Percentiles rank a stretch among this genome's conserved stretches.
Evolutionary conservation across 2,113 vertebrate species (phyloP).

Genomic region (Salminus brasiliensis): DNA sequence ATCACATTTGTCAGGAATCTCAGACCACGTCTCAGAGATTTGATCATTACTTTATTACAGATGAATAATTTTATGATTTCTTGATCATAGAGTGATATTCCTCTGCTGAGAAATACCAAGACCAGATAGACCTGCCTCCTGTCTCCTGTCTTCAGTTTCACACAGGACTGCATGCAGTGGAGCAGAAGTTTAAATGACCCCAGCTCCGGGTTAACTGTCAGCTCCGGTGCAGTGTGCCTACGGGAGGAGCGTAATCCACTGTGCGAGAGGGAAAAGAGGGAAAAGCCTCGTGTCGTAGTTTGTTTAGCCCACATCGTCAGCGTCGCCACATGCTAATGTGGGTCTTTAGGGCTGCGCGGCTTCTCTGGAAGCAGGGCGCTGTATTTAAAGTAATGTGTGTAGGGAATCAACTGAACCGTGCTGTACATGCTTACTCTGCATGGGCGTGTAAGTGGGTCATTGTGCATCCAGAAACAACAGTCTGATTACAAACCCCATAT

Average conservation of each 20-base stretch:
- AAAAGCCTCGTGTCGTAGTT: not conserved
- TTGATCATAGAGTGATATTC: no score
- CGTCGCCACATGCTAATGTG: slow-evolving; percentile 3
- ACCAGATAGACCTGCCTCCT: no score
- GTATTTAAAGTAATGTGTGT: not conserved
- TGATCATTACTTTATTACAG: no score
- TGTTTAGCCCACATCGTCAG: not conserved
- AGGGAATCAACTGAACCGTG: not conserved
- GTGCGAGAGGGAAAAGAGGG: not conserved
- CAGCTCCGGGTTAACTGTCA: not conserved
- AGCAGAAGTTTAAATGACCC: not conserved
- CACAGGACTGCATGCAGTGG: not conserved
- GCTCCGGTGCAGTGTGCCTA: not conserved
- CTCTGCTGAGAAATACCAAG: no score
- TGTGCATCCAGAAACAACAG: not conserved
- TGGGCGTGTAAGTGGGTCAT: not conserved
- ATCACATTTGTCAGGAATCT: no score
- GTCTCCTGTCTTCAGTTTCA: not conserved
- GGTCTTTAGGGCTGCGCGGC: not conserved
- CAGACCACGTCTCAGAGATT: no score
- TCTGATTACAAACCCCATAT: not conserved
- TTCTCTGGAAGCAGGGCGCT: not conserved
- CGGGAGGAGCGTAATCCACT: slow-evolving; percentile 12
- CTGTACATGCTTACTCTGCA: not conserved
- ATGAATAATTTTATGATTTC: no score